Percentiles rank a stretch among this genome's conserved stretches.
Evolutionary conservation across 2,888 invertebrate genomes (phyloP).

Genomic region (Lampropteryx suffumata): DNA sequence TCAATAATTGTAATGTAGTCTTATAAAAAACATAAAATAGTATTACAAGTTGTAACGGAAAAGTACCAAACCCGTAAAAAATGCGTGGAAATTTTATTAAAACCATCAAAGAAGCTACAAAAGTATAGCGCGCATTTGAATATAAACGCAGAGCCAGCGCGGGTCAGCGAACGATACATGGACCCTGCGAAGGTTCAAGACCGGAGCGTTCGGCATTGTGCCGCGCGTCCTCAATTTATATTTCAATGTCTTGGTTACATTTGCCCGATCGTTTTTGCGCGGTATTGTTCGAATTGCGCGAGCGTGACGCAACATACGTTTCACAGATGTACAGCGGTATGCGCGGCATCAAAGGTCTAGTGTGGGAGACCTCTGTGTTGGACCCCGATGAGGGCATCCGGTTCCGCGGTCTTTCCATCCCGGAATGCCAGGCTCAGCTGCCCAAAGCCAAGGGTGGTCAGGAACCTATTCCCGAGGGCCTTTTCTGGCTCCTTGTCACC

Average conservation of each 20-base stretch:
- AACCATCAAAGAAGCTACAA: no score
- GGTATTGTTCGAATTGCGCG: neutral
- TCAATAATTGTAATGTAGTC: no score
- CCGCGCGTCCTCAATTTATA: slow-evolving; percentile 19
- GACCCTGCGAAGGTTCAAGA: slow-evolving; percentile 34
- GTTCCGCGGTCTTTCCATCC: slow-evolving; percentile 96
- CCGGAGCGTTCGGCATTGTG: slow-evolving; percentile 4
- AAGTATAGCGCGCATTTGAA: neutral
- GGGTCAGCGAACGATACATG: slow-evolving; percentile 38
- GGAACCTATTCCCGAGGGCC: slow-evolving; percentile 90
- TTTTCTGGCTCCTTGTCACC: slow-evolving; percentile 91
- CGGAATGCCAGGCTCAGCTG: slow-evolving; percentile 88
- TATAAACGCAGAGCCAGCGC: slow-evolving; percentile 15
- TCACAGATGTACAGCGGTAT: slow-evolving; percentile 95
- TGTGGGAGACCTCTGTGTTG: slow-evolving; percentile 97
- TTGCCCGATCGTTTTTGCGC: neutral
- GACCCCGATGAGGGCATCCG: slow-evolving; percentile 98
- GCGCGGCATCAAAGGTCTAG: slow-evolving; percentile 97
- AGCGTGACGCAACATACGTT: neutral
- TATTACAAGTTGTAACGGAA: slow-evolving; percentile 5
- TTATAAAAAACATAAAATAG: no score
- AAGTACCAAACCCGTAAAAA: slow-evolving; percentile 15
- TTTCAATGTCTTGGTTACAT: slow-evolving; percentile 31
- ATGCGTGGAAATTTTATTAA: no score
- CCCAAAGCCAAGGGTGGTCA: slow-evolving; percentile 87